Conservation (phyloP, 1,140 invertebrate genomes). For the Brevipalpus yothersi region DNA sequence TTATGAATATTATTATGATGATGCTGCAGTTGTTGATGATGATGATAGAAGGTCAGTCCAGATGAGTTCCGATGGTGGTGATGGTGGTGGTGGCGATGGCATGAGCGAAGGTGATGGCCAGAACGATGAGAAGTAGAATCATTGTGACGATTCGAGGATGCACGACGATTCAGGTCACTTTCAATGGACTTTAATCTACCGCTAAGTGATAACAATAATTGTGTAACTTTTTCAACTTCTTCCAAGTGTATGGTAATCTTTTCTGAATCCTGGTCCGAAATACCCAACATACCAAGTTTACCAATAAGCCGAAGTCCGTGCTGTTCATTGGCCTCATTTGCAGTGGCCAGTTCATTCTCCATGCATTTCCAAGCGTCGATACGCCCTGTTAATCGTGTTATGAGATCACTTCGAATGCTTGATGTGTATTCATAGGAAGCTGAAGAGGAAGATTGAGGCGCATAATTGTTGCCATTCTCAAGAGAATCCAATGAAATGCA, state of each 20-base stretch:
- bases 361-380: background rate
- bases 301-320: background rate
- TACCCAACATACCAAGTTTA: background rate
- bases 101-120: background rate
- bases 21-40: no score
- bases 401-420: background rate
- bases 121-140: background rate
- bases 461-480: background rate
- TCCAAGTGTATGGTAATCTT: conserved; percentile 4
- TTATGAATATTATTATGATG: no score
- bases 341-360: background rate
- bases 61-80: background rate
- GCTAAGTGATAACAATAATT: background rate
- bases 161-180: background rate
- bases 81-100: background rate
- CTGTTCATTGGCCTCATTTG: background rate
- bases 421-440: background rate
- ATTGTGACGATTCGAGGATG: background rate
- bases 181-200: conserved; percentile 1
- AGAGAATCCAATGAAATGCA: background rate
- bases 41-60: no score
- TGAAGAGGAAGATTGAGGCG: background rate
- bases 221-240: conserved; percentile 5
- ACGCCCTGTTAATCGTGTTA: background rate
- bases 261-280: conserved; percentile 1